Percentiles rank a stretch among this genome's conserved stretches.
These are phyloP conservation scores for Drosophila truncata DNA, from an alignment of 1,140 invertebrate species.

Conservation along the genomic window DNA sequence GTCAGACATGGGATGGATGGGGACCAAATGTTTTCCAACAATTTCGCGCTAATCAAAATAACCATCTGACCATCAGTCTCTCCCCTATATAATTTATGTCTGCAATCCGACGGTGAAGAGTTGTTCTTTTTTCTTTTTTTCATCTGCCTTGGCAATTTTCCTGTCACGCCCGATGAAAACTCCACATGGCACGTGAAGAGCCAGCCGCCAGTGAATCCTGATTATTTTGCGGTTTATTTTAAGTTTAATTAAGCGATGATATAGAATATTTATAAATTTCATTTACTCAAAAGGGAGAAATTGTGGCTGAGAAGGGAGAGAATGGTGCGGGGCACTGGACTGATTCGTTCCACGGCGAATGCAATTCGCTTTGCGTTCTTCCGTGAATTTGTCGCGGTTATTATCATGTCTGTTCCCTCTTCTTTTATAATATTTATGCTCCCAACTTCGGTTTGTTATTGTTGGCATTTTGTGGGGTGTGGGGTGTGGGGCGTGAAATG, in stretches of 20 bases:
- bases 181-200: slow-evolving; percentile 70
- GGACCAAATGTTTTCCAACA: slow-evolving; percentile 35
- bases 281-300: slow-evolving; percentile 27
- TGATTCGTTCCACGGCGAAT: slow-evolving; percentile 67
- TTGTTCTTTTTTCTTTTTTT: slow-evolving; percentile 9
- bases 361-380: slow-evolving; percentile 68
- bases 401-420: slow-evolving; percentile 66
- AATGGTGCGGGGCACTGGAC: background rate
- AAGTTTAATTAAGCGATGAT: slow-evolving; percentile 74
- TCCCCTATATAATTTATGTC: slow-evolving; percentile 64
- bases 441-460: slow-evolving; percentile 26
- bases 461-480: slow-evolving; percentile 28
- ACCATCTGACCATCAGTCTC: slow-evolving; percentile 27
- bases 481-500: slow-evolving; percentile 57
- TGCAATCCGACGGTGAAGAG: slow-evolving; percentile 62
- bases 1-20: slow-evolving; percentile 22
- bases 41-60: slow-evolving; percentile 69
- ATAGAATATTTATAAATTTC: slow-evolving; percentile 55
- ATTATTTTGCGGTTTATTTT: slow-evolving; percentile 72
- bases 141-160: slow-evolving; percentile 54
- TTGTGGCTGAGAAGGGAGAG: background rate
- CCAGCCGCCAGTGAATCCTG: slow-evolving; percentile 42
- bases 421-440: slow-evolving; percentile 35
- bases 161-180: slow-evolving; percentile 70
- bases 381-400: slow-evolving; percentile 80